Evolutionary conservation across 2,888 invertebrate species (phyloP).

Genomic region (Clostera curtula): DNA sequence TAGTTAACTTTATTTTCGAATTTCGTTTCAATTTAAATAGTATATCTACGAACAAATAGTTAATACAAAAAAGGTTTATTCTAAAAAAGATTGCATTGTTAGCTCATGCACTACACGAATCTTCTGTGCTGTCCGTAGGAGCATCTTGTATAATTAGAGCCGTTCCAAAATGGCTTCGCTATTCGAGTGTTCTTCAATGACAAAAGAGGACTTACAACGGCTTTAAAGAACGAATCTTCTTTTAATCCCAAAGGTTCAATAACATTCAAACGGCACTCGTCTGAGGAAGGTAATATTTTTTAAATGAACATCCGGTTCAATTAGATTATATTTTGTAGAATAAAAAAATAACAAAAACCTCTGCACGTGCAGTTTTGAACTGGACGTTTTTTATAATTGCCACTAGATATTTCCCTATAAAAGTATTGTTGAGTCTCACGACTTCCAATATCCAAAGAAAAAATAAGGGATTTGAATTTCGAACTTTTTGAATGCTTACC

Average conservation of each 20-base stretch:
- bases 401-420: too few relatives aligned
- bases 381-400: too few relatives aligned
- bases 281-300: slow-evolving; percentile 43
- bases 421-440: too few relatives aligned
- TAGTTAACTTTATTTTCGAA: too few relatives aligned
- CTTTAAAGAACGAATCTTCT: slow-evolving; percentile 42
- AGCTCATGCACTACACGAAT: too few relatives aligned
- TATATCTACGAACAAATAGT: too few relatives aligned
- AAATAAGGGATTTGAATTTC: too few relatives aligned
- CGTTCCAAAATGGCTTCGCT: slow-evolving; percentile 49
- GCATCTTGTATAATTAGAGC: slow-evolving; percentile 61
- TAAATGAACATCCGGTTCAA: slow-evolving; percentile 56
- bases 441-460: too few relatives aligned
- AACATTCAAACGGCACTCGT: slow-evolving; percentile 44
- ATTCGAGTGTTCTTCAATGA: slow-evolving; percentile 57
- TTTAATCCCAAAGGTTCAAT: slow-evolving; percentile 54
- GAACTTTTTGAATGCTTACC: too few relatives aligned
- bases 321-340: slow-evolving; percentile 36
- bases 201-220: slow-evolving; percentile 56
- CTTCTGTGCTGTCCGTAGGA: slow-evolving; percentile 32
- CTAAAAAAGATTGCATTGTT: too few relatives aligned
- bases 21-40: too few relatives aligned
- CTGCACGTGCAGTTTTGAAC: slow-evolving; percentile 32
- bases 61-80: too few relatives aligned
- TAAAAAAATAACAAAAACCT: slow-evolving; percentile 22